Base-by-base conservation (phyloP, 1,140 invertebrate species). In the Euura lappo region DNA sequence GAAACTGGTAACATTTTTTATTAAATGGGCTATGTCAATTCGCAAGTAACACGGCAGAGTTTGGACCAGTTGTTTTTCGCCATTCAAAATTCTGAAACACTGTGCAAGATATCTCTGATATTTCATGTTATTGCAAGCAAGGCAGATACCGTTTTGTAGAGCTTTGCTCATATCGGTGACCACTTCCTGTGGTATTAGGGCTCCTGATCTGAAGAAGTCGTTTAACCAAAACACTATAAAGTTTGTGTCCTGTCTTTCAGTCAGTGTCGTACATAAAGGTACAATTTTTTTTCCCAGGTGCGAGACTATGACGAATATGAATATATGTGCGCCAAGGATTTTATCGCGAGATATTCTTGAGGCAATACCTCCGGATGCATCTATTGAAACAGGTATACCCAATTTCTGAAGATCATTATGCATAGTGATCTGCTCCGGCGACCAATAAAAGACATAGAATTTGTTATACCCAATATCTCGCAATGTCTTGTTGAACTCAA, bases 231-330 rank as follows among this genome's bases (percentile, higher is more conserved):
- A 76, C 42, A 65, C 43, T n/a, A 74, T 66, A 4, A 67, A 68
- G 65, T 76, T 71, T 2, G 71, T 70, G 65, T 74, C 75, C 47
- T 76, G 75, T 45, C 72, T 74, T n/a, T 70, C 73, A 2, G 73
- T 71, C 42, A 70, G n/a, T 66, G 74, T n/a, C 69, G 72, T 68
- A 45, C 70, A 68, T 45, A 76, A 11, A 44, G 73, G 75, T 46
- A 74, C 46, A 4, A 71, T 72, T 43, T 74, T 70, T 42, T 44
- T 3, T n/a, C 46, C 10, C 13, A 47, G 72, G 7, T 64, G 46
- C n/a, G 65, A 43, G 10, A 76, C 71, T 8, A 65, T 69, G 71
- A 74, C 72, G 43, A 74, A 76, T 3, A 76, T 45, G 51, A 72
- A 72, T 8, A 74, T 67, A 28, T 68, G 45, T 5, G 46, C 6